These are phyloP conservation scores for Notocelia uddmanniana DNA, from an alignment of 2,888 invertebrate genomes.

Conservation along the genomic window DNA sequence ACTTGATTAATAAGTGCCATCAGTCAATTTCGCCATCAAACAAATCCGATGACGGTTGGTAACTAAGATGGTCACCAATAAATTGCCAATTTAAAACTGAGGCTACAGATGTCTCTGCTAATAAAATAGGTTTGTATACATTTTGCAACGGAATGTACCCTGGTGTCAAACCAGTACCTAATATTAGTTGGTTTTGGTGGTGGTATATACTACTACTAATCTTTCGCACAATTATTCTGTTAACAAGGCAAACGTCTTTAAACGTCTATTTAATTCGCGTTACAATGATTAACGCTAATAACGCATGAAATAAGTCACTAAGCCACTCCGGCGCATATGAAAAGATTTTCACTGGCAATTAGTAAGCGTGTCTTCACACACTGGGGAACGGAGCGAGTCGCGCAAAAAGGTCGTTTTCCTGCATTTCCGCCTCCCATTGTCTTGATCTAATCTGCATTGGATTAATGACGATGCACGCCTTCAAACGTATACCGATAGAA, in stretches of 20 bases:
- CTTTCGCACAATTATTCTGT: not conserved
- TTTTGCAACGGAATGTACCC: no score
- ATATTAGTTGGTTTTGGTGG: no score
- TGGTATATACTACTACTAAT: not conserved
- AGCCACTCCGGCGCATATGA: conserved; percentile 42
- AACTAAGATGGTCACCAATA: not conserved
- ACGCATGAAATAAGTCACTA: conserved; percentile 38
- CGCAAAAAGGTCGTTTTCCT: conserved; percentile 72
- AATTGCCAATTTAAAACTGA: not conserved
- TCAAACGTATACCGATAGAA: conserved; percentile 42
- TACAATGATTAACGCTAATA: conserved; percentile 25
- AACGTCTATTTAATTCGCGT: conserved; percentile 15
- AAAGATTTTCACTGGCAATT: conserved; percentile 66
- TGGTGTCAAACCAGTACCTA: no score
- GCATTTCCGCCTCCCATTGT: conserved; percentile 81
- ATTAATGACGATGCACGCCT: conserved; percentile 64
- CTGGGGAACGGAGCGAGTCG: conserved; percentile 64
- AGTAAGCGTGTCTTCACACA: conserved; percentile 70
- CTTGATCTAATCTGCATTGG: conserved; percentile 73
- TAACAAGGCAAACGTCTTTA: conserved; percentile 9
- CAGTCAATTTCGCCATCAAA: not conserved
- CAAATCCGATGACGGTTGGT: conserved; percentile 12
- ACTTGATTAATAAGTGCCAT: conserved; percentile 14
- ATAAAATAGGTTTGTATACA: no score
- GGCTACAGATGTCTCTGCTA: no score